Base-by-base conservation (phyloP, 1,140 invertebrate genomes). In the Nasonia longicornis region DNA sequence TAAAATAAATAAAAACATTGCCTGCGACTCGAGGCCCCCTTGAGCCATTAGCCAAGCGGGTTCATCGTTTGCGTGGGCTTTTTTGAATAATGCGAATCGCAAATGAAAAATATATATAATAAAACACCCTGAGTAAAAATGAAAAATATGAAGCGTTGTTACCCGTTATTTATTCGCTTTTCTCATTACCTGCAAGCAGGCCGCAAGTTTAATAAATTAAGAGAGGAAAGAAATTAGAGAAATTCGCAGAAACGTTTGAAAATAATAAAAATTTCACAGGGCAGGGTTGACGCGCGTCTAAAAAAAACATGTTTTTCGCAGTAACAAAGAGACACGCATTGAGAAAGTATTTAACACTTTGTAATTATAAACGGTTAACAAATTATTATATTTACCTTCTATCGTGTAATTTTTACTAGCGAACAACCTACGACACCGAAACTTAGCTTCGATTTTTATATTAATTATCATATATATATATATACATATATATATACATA, bases 321-420 rank as follows among this genome's bases (percentile, higher is more conserved):
- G 63, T 11, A n/a, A 31, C 38, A 82, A 67, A 58, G 22, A 66
- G 22, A 67, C 11, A 81, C 16, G 35, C 11, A 70, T 69, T 58
- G 63, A 10, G 22, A 81, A 76, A 81, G 22, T 58, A 73, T 78
- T 73, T 3, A 78, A 78, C 31, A 78, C 75, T 35, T 74, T 82
- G 69, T 78, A 78, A 82, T 82, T 67, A 74, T 67, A 82, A 77
- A 74, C 11, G 6, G 52, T 67, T 71, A 67, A 76, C 1, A 81
- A 78, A 66, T 82, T 67, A 78, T 73, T 78, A 45, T 67, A 48
- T 82, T 77, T 82, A 73, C 45, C 70, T 78, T 78, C 76, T 82
- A 82, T 77, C 69, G 63, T 77, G 70, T 82, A 77, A 82, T 82
- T 82, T 82, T 82, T 82, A 82, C 81, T 78, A 82, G 81, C 71